Conservation (phyloP, 1,140 invertebrate species). For the Adoxophyes honmai region DNA sequence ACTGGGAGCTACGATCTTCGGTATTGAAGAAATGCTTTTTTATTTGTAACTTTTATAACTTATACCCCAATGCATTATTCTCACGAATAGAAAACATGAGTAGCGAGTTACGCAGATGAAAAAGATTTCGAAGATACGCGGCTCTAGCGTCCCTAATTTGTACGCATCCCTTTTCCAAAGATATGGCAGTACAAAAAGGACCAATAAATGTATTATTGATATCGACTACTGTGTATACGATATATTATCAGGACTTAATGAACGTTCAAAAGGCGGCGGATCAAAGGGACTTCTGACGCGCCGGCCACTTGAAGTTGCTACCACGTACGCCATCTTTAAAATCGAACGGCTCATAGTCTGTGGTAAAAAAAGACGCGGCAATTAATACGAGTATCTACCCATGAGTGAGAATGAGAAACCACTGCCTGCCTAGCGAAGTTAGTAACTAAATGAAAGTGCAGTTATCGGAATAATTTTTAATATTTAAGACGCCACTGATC, state of each 20-base stretch:
- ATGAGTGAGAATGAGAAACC: neutral
- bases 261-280: slow-evolving; percentile 62
- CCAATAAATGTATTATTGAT: slow-evolving; percentile 15
- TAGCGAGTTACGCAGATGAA: too few relatives aligned
- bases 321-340: slow-evolving; percentile 3
- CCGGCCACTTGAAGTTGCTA: slow-evolving; percentile 6
- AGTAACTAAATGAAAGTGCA: too few relatives aligned
- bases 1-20: too few relatives aligned
- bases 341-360: neutral
- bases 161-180: neutral
- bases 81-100: too few relatives aligned
- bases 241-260: slow-evolving; percentile 45
- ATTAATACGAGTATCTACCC: neutral
- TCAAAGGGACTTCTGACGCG: slow-evolving; percentile 41
- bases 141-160: too few relatives aligned
- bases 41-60: too few relatives aligned
- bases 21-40: too few relatives aligned
- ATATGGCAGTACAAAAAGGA: neutral
- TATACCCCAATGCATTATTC: too few relatives aligned
- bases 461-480: too few relatives aligned
- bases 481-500: too few relatives aligned
- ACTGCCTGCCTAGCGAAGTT: too few relatives aligned
- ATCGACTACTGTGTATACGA: slow-evolving; percentile 20
- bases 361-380: neutral
- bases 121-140: too few relatives aligned